Evolutionary conservation across 2,113 vertebrate genomes (phyloP), one percentile per base, ranked within the genome.

Genomic region (Callithrix jacchus): DNA sequence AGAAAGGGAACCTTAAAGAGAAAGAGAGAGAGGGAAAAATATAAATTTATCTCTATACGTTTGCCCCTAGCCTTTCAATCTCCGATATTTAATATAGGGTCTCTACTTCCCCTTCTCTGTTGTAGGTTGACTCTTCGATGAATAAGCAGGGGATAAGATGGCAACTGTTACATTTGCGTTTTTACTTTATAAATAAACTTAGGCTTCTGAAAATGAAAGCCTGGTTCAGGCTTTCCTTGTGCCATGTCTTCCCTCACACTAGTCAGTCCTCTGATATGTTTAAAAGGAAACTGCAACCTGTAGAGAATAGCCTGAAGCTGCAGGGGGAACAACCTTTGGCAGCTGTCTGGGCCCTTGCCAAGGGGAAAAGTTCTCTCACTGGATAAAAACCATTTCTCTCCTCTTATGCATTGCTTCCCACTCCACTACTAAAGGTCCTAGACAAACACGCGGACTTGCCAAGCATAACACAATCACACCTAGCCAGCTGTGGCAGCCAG

Each of bases 301-400:
- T 42, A 93, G 93, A 90, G 79, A 95, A 58, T 12, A 87, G 81
- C 82, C 80, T 11, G 6, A 37, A 76, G 91, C 91, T 21, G 47
- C 17, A 35, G 45, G 5, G 32, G 70, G 89, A 40, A 88, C 86
- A 87, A 93, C 94, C 80, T 90, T 54, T n/a, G 73, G 82, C 96
- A 96, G 93, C 95, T 97, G 81, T 81, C 95, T 97, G 96, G 93
- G 90, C 54, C 42, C 40, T 52, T 58, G 81, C 96, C 97, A 93
- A 83, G 54, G 93, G 94, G 71, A 87, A 95, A 95, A 85, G 87
- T 92, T 95, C 80, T 85, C 56, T 61, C 84, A 21, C 35, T 95
- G 95, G 93, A 95, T 91, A 89, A 92, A 91, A 93, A 13, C 49
- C 45, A 73, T 89, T 94, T 97, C 91, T 92, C 86, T 93, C 70